Base-by-base conservation (phyloP, 2,113 vertebrate species). In the Manacus vitellinus region DNA sequence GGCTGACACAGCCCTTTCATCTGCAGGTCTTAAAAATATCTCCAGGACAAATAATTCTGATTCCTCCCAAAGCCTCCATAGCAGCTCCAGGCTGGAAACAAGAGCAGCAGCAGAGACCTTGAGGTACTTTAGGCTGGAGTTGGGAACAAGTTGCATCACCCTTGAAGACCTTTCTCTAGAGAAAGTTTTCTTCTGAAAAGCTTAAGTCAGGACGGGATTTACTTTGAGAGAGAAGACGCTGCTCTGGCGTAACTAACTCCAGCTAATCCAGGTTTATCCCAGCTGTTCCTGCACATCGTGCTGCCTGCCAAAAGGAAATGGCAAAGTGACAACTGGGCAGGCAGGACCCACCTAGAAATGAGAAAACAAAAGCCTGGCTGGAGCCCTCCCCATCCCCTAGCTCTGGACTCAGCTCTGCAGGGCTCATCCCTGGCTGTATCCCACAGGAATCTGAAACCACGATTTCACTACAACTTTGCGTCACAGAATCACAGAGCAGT, bases 21-120 rank as follows among this genome's bases (percentile, higher is more conserved):
- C 88, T 85, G 43, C 71, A 93, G 89, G 74, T 77, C 92, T 96
- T 65, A 58, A 72, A 91, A 97, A 73, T 59, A 78, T 9, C 94
- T 58, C 37, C 37, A 85, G 88, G 85, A 37, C 44, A 65, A 92
- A 66, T 72, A 88, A 33, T 67, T 76, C 94, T 39, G 59, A 24
- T 39, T 72, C 82, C 63, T 96, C 87, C 84, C 80, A 77, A 95
- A 33, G 63, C 35, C 19, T 67, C 35, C 46, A 21, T 35, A 41
- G 91, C 87, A 93, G 88, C 66, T 95, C 92, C 93, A 81, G 86
- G 95, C 2, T 31, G 35, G 17, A 6, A 75, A 61, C 2, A 10
- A 1, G 33, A 4, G 4, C 51, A 44, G 63, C 56, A 63, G 66
- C 52, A 72, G 31, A 33, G 37, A 14, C 18, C n/a, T 24, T 55